Evolutionary conservation across 2,888 invertebrate genomes (phyloP).

Genomic region (Lobophora halterata): DNA sequence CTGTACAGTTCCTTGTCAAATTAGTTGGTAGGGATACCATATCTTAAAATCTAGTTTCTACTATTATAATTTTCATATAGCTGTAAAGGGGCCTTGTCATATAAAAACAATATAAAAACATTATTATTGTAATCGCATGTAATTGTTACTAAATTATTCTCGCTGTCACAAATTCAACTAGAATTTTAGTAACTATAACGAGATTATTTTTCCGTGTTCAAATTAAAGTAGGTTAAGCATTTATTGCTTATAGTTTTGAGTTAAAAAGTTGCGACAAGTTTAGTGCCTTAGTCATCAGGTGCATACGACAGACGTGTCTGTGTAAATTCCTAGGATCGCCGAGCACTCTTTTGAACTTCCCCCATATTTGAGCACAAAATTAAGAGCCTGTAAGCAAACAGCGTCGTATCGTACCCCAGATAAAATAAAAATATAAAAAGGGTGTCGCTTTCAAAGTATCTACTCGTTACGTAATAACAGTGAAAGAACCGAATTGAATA

Average conservation of each 20-base stretch:
- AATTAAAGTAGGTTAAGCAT: no score
- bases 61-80: no score
- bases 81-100: no score
- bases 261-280: neutral
- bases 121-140: no score
- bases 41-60: no score
- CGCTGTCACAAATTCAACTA: no score
- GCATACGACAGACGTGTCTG: constrained; percentile 24
- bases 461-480: constrained; percentile 64
- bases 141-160: no score
- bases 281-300: constrained; percentile 43
- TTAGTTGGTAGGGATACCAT: no score
- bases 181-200: no score
- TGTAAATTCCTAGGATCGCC: constrained; percentile 57
- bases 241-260: no score
- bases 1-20: no score
- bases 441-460: constrained; percentile 69
- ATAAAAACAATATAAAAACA: no score
- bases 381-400: constrained; percentile 73
- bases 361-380: constrained; percentile 75
- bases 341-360: constrained; percentile 68
- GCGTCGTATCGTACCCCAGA: constrained; percentile 61
- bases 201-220: neutral
- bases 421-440: constrained; percentile 63
- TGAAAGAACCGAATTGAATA: constrained; percentile 80